Evolutionary conservation across 2,888 invertebrate species (phyloP).

Genomic region (Nineta flava): DNA sequence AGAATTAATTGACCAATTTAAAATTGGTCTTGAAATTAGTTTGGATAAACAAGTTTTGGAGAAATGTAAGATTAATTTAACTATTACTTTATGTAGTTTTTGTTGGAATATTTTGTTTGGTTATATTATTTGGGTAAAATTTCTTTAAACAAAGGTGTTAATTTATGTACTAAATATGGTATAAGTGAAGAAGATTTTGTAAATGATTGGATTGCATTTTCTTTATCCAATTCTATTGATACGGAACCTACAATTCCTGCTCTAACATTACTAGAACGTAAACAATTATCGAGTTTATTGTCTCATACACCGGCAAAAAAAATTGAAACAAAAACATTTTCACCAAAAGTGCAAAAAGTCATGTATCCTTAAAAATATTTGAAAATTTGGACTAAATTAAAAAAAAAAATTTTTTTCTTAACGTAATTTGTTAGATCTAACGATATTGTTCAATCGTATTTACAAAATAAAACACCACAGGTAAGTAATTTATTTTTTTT

Average conservation of each 20-base stretch:
- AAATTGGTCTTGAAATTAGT: background rate
- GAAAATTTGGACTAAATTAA: background rate
- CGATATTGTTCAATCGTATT: constrained; percentile 18
- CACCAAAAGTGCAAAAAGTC: background rate
- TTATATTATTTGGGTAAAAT: no score
- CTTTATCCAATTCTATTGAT: constrained; percentile 33
- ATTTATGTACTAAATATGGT: constrained; percentile 45
- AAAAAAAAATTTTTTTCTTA: background rate
- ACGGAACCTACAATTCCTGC: constrained; percentile 41
- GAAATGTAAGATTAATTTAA: background rate
- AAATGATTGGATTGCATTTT: constrained; percentile 66
- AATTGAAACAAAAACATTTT: background rate
- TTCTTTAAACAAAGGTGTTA: constrained; percentile 29
- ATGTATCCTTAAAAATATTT: background rate
- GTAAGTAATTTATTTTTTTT: constrained; percentile 15
- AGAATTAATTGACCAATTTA: constrained; percentile 3
- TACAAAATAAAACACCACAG: constrained; percentile 20
- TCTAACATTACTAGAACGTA: constrained; percentile 45
- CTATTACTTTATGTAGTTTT: no score
- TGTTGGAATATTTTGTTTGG: no score
- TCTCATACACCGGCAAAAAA: constrained; percentile 1
- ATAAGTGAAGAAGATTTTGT: constrained; percentile 52
- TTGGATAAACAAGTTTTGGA: background rate
- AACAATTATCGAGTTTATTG: constrained; percentile 39
- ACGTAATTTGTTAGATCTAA: constrained; percentile 9